Base-by-base conservation (phyloP, 2,888 invertebrate species). In the Strigamia maritima region DNA sequence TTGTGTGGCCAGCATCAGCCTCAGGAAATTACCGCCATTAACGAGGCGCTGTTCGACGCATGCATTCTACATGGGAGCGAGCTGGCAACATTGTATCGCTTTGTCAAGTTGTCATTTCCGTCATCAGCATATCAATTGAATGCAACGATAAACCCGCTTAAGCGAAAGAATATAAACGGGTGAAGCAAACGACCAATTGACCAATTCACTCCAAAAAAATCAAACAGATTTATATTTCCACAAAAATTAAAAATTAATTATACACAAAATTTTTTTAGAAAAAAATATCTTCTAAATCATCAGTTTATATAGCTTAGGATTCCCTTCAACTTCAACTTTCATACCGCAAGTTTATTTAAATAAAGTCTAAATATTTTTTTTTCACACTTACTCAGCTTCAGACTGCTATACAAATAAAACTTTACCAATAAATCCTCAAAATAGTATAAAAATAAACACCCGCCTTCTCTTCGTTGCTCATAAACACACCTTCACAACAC, bases 11-110 rank as follows among this genome's bases (percentile, higher is more conserved):
- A 60, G 24, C 60, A 60, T 60, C 60, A 60, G 60, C 60, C 60
- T 60, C 60, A 60, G 60, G 60, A 60, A 60, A 60, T 60, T 60
- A 60, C 60, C 60, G 60, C 60, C 60, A 60, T 60, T 60, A 60
- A 60, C 60, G 60, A 60, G 3, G 60, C 60, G 60, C 60, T 60
- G 60, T 60, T 60, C 60, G 60, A n/a, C 22, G 60, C 60, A 60
- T 60, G 60, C 60, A 19, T 24, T 19, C 19, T 10, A 60, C 60
- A 60, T 60, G 60, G 60, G 19, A 60, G 22, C 60, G 24, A 60
- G 60, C 24, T 60, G 60, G 60, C 60, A 60, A 60, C 60, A 60
- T 60, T 60, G 60, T 60, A 60, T 2, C 60, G 60, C 60, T 60
- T 60, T 60, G 60, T 60, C 60, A 60, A 60, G 60, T 60, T n/a